A percentile compares a stretch with the other conserved stretches of the same genome.
Evolutionary conservation across 2,888 invertebrate species (phyloP).

Genomic region (Lymantria dispar): DNA sequence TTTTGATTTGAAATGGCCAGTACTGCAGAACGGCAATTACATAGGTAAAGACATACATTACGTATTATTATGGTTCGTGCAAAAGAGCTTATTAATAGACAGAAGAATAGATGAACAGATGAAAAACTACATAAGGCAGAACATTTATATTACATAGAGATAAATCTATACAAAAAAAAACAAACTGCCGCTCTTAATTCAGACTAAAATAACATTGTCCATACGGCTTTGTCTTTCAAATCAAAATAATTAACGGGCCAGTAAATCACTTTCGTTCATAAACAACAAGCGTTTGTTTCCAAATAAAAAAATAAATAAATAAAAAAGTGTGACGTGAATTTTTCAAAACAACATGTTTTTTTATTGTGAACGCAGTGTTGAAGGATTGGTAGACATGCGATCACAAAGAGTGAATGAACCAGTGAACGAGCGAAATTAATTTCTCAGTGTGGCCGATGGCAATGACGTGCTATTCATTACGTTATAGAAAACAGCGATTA

Average conservation of each 20-base stretch:
- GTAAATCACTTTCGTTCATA: background rate
- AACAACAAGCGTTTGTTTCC: background rate
- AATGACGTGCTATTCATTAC: constrained; percentile 53
- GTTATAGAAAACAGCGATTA: constrained; percentile 35
- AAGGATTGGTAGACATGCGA: background rate
- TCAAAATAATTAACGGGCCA: background rate
- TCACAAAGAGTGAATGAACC: background rate
- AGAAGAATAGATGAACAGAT: too few relatives aligned
- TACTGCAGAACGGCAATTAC: too few relatives aligned
- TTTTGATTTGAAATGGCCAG: too few relatives aligned
- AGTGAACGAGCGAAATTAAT: constrained; percentile 44
- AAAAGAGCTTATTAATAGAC: too few relatives aligned
- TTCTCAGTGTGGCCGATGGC: constrained; percentile 41
- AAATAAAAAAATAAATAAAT: background rate
- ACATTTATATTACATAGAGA: too few relatives aligned
- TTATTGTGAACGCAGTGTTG: background rate
- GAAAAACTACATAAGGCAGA: too few relatives aligned
- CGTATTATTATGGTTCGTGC: too few relatives aligned
- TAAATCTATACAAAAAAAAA: too few relatives aligned
- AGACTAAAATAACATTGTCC: background rate
- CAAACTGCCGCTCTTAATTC: too few relatives aligned
- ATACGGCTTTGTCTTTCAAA: background rate
- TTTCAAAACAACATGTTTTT: background rate
- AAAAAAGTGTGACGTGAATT: background rate
- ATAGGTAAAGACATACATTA: too few relatives aligned